Percentiles rank a stretch among this genome's conserved stretches.
Evolutionary conservation across 2,888 invertebrate genomes (phyloP).

Genomic region (Hyposoter didymator): DNA sequence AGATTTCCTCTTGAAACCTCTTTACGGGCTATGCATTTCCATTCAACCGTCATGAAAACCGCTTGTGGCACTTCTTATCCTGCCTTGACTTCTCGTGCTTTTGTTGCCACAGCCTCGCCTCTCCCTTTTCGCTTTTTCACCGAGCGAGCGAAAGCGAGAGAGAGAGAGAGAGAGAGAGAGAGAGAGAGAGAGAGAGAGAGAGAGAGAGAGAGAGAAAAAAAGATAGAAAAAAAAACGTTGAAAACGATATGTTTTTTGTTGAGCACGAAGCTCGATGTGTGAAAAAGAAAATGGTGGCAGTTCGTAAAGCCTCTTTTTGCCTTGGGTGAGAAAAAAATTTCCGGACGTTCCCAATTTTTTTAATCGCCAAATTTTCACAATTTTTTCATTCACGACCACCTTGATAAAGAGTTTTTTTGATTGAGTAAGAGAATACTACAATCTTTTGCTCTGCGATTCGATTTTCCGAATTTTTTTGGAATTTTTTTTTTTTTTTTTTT

Average conservation of each 20-base stretch:
- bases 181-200: neutral
- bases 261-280: constrained; percentile 16
- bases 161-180: constrained; percentile 6
- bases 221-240: neutral
- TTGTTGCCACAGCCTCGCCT: constrained; percentile 41
- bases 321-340: neutral
- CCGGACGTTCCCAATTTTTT: neutral
- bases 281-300: constrained; percentile 17
- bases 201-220: constrained; percentile 2
- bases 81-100: constrained; percentile 56
- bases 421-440: neutral
- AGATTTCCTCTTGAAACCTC: constrained; percentile 61
- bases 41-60: constrained; percentile 64
- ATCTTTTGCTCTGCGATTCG: neutral
- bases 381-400: neutral
- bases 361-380: neutral
- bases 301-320: neutral
- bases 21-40: constrained; percentile 64
- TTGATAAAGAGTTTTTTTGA: neutral
- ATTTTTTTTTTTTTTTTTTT: constrained; percentile 1
- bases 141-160: neutral
- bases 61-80: constrained; percentile 64
- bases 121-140: constrained; percentile 20
- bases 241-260: constrained; percentile 30
- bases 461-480: neutral